Evolutionary conservation across 2,888 invertebrate genomes (phyloP), one percentile per base, ranked within the genome.

Genomic region (Drosophila demipolita): DNA sequence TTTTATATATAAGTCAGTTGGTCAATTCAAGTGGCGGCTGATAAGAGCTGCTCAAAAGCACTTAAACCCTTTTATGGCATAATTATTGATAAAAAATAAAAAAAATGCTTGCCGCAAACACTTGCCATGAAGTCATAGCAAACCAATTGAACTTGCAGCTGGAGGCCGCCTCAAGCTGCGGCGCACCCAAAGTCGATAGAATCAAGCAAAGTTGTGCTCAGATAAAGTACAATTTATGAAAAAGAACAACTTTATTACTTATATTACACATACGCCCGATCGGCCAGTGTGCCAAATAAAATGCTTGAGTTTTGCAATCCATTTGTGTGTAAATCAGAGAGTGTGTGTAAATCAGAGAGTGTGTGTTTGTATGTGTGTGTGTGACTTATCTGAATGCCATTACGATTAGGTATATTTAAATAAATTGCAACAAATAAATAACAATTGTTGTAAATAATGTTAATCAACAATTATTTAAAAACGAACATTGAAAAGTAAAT

Each of bases 241-340:
- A 20, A 29, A 61, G 15, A 60, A 36, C 38, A 57, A 65, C 29
- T 29, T 29, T 29, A 5, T 29, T 29, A 29, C 5, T 29, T 5
- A 61, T 61, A 82, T 85, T 83, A 80, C 88, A 69, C 83, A 79
- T 72, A 80, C 76, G 83, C 48, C 86, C 53, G 62, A 29, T 66
- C 53, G 66, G 83, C 40, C 88, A 65, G 65, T 64, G 66, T 62
- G 64, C 71, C 63, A 82, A 79, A 82, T 79, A 82, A 74, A 82
- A 63, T 66, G 73, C 78, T 79, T 73, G 59, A 79, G 57, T 45
- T 45, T 57, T 54, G 60, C 62, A 75, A 63, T 77, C 63, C 50
- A 69, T 62, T 33, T 49, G 60, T 26, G 20, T 35, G 23, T 49
- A 20, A 35, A 33, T 29, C 17, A 42, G 40, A 23, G 23, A 48